These are phyloP conservation scores for Jordanella pulchra DNA, from an alignment of 2,797 vertebrate genomes.

Conservation along the genomic window DNA sequence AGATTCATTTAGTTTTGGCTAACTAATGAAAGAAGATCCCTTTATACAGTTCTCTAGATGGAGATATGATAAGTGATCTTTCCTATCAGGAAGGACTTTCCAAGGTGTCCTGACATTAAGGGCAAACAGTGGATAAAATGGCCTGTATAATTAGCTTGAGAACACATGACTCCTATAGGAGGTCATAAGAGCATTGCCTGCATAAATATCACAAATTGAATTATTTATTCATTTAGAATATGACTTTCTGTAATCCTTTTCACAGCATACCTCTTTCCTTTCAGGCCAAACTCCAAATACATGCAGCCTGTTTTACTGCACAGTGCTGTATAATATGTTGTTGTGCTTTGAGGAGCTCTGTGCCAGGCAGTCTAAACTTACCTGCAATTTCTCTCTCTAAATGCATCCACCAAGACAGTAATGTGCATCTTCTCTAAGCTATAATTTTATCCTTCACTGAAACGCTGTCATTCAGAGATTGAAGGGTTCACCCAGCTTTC, in stretches of 20 bases:
- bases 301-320: conserved; percentile 10
- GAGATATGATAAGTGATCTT: conserved; percentile 26
- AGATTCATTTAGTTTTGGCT: conserved; percentile 1
- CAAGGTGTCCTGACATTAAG: conserved; percentile 68
- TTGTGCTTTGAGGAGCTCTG: conserved; percentile 25
- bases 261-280: conserved; percentile 1
- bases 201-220: conserved; percentile 10
- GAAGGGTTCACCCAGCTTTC: conserved; percentile 46
- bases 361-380: conserved; percentile 37
- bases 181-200: conserved; percentile 16
- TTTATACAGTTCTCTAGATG: conserved; percentile 19
- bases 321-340: conserved; percentile 7
- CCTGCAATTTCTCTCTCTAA: conserved; percentile 18
- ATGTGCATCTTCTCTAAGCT: conserved; percentile 36
- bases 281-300: not conserved
- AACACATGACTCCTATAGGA: conserved; percentile 52
- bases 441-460: conserved; percentile 50
- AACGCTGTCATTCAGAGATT: conserved; percentile 51
- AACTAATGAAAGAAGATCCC: conserved; percentile 28
- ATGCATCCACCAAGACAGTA: conserved; percentile 39
- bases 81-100: conserved; percentile 36
- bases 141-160: conserved; percentile 64
- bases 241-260: not conserved
- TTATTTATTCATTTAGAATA: not conserved
- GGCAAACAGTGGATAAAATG: conserved; percentile 39